These are phyloP conservation scores for Nothocercus nigrocapillus DNA, from an alignment of 2,113 vertebrate species.

Conservation along the genomic window DNA sequence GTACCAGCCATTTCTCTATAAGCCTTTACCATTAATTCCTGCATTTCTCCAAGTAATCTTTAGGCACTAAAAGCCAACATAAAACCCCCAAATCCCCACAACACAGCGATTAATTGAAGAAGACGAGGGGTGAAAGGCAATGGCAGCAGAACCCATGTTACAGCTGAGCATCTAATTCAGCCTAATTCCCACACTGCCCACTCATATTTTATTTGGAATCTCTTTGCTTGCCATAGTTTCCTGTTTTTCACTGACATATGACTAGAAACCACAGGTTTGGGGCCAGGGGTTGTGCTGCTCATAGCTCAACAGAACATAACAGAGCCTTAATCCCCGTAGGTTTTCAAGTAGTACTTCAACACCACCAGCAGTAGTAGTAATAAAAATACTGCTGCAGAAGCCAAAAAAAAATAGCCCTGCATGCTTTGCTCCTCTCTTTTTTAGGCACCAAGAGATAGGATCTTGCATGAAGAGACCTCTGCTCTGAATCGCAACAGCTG, in stretches of 20 bases:
- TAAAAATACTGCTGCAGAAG: background rate
- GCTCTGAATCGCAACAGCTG: background rate
- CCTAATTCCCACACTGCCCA: background rate
- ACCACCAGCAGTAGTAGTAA: background rate
- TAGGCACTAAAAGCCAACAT: background rate
- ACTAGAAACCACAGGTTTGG: background rate
- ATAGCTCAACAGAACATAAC: background rate
- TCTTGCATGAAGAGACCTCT: accelerated
- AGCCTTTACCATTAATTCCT: background rate
- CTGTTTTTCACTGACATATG: background rate
- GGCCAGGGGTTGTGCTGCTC: background rate
- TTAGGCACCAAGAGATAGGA: accelerated
- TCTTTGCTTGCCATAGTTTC: background rate
- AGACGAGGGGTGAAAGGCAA: background rate
- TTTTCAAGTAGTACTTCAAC: background rate
- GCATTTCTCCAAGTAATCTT: background rate
- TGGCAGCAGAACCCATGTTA: background rate
- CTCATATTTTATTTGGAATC: background rate
- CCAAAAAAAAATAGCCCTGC: background rate
- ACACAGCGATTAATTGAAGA: background rate
- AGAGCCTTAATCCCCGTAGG: background rate
- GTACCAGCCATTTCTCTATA: background rate
- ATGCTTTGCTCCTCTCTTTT: background rate
- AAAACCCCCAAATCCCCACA: background rate
- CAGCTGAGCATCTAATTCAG: background rate